A percentile compares a stretch with the other conserved stretches of the same genome.
These are phyloP conservation scores for Nematopogon swammerdamellus DNA, from an alignment of 2,888 invertebrate genomes.

Conservation along the genomic window DNA sequence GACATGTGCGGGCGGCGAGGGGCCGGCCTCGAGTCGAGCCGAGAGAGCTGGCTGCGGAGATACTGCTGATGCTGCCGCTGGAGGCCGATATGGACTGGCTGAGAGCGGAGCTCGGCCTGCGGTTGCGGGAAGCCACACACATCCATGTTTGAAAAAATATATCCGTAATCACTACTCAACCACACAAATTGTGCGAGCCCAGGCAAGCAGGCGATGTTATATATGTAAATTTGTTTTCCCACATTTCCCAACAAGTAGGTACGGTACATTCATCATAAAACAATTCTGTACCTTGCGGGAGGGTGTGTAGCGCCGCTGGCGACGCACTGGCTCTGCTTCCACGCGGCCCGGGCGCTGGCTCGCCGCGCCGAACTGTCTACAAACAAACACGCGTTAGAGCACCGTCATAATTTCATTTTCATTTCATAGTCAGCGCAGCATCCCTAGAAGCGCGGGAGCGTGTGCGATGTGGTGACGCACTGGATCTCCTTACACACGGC, in stretches of 20 bases:
- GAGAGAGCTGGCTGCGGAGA: slow-evolving; percentile 56
- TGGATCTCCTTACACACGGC: slow-evolving; percentile 85
- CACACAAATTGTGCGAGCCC: too few species aligned
- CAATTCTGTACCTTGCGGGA: slow-evolving; percentile 49
- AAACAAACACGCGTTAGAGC: slow-evolving; percentile 71
- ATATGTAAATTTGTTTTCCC: too few species aligned
- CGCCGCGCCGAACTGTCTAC: slow-evolving; percentile 88
- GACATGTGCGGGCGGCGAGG: slow-evolving; percentile 70
- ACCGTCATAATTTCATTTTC: too few species aligned
- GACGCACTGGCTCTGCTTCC: slow-evolving; percentile 83
- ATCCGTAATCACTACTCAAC: too few species aligned
- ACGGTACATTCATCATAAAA: too few species aligned
- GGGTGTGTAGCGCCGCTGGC: slow-evolving; percentile 64
- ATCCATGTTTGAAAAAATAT: slow-evolving; percentile 10
- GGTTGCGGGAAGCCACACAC: too few species aligned
- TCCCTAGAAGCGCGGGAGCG: too few species aligned
- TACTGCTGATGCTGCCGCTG: slow-evolving; percentile 56
- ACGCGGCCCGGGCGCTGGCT: slow-evolving; percentile 78
- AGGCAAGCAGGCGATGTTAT: too few species aligned
- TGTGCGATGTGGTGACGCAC: slow-evolving; percentile 73
- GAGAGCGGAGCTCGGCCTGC: slow-evolving; percentile 77
- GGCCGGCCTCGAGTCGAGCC: slow-evolving; percentile 57
- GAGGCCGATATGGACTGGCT: slow-evolving; percentile 68
- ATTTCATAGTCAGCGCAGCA: slow-evolving; percentile 27
- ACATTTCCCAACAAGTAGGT: too few species aligned